Evolutionary conservation across 2,888 invertebrate species (phyloP), one percentile per base, ranked within the genome.

Genomic region (Lithophane leautieri): DNA sequence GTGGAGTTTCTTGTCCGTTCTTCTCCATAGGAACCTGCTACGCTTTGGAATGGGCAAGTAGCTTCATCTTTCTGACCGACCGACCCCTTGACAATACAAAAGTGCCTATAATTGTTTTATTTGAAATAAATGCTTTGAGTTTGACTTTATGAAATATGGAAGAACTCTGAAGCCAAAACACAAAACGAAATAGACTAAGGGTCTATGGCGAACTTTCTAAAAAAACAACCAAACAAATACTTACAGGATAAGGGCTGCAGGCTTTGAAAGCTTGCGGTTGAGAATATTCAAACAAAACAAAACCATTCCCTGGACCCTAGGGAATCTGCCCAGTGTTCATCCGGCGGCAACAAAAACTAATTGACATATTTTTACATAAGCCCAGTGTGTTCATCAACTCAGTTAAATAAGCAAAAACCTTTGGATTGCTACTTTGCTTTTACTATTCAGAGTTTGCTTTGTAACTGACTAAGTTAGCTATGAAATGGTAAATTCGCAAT

Each of bases 301-400:
- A 70, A 54, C 50, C 34, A 66, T 62, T 62, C 11, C 19, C 50
- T 22, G 8, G 50, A 8, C 50, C 22, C 12, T 34, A 50, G 25
- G 25, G 42, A 80, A 47, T 40, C 25, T 50, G 22, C 2, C 22
- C 16, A 44, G 34, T 16, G 25, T 22, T 40, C 22, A 44, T 44
- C n/a, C 14, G 9, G n/a, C 22, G 52, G 1, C n/a, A 7, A 65
- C 68, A 65, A 75, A 68, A 68, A 81, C 58, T 54, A 65, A 68
- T 63, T 50, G 44, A 58, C n/a, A 42, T 63, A 56, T 62, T 58
- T 40, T n/a, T 52, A 40, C 62, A 44, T 40, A 44, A 67, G 34
- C 44, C n/a, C 8, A 40, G n/a, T 42, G 54, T 63, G 28, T 40
- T 34, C 19, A 47, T 22, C 14, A 28, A 25, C 34, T 8, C n/a